Evolutionary conservation across 2,888 invertebrate species (phyloP).

Genomic region (Phlogophora meticulosa): DNA sequence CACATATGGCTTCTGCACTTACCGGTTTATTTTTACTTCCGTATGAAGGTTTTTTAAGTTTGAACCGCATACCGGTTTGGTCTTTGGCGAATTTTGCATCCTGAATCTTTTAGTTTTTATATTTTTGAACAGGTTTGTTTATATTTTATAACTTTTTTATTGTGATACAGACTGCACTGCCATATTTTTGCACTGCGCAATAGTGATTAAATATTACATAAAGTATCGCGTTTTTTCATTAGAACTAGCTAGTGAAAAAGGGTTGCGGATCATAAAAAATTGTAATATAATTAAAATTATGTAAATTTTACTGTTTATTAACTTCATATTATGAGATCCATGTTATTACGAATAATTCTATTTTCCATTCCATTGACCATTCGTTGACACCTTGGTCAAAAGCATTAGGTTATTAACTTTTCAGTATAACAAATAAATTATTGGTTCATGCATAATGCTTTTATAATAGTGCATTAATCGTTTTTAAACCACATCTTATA

Average conservation of each 20-base stretch:
- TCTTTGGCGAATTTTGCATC: background rate
- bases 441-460: slow-evolving; percentile 4
- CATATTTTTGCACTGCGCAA: background rate
- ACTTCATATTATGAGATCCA: background rate
- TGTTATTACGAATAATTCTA: background rate
- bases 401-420: background rate
- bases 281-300: background rate
- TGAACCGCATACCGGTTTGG: background rate
- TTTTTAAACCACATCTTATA: slow-evolving; percentile 19
- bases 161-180: no score
- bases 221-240: no score
- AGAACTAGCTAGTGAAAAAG: no score
- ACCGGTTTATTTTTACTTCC: slow-evolving; percentile 29
- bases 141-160: background rate
- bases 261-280: slow-evolving; percentile 4
- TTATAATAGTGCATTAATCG: slow-evolving; percentile 27
- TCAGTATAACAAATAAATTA: background rate
- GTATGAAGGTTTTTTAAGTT: slow-evolving; percentile 9
- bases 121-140: background rate
- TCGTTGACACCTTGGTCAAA: background rate
- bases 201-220: no score
- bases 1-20: slow-evolving; percentile 28
- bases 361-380: no score
- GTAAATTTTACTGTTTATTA: background rate
- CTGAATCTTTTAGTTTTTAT: background rate